A percentile compares a stretch with the other conserved stretches of the same genome.
phyloP scores from a whole-genome alignment of 1,140 invertebrate genomes.

The Zaprionus tsacasi region DNA sequence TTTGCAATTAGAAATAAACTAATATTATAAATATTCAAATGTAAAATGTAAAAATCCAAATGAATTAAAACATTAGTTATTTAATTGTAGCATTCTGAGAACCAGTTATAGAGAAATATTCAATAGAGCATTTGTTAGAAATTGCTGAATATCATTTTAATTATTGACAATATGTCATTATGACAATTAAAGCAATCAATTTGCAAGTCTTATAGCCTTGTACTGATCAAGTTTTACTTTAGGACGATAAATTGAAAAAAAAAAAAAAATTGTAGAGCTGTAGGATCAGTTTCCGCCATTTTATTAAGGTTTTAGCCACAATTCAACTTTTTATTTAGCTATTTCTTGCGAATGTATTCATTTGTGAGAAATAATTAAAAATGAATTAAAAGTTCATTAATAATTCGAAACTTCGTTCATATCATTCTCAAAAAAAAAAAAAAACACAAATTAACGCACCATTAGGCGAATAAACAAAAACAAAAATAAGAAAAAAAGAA shows the following conservation, averaged over 20 bases:
- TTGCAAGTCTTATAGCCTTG: not conserved
- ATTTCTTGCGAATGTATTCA: not conserved
- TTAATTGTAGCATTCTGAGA: not conserved
- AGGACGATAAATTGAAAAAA: not conserved
- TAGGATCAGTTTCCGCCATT: not conserved
- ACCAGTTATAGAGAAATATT: not conserved
- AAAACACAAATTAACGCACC: conserved; percentile 29
- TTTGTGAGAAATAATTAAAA: conserved; percentile 67
- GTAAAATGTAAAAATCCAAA: too few relatives aligned
- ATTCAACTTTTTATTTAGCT: not conserved
- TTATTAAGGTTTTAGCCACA: not conserved
- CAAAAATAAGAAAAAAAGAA: conserved; percentile 21
- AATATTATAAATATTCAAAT: too few relatives aligned
- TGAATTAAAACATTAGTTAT: too few relatives aligned
- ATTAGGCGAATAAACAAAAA: conserved; percentile 26
- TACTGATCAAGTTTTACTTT: not conserved
- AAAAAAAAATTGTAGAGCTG: too few relatives aligned
- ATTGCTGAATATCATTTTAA: not conserved
- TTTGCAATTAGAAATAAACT: too few relatives aligned
- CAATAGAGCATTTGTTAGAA: not conserved
- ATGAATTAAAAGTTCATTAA: conserved; percentile 78
- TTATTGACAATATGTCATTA: conserved; percentile 1
- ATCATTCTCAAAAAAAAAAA: conserved; percentile 25
- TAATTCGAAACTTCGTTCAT: conserved; percentile 54
- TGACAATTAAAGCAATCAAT: not conserved